Evolutionary conservation across 2,113 vertebrate genomes (phyloP), one percentile per base, ranked within the genome.

Genomic region (Eupsittula cactorum): DNA sequence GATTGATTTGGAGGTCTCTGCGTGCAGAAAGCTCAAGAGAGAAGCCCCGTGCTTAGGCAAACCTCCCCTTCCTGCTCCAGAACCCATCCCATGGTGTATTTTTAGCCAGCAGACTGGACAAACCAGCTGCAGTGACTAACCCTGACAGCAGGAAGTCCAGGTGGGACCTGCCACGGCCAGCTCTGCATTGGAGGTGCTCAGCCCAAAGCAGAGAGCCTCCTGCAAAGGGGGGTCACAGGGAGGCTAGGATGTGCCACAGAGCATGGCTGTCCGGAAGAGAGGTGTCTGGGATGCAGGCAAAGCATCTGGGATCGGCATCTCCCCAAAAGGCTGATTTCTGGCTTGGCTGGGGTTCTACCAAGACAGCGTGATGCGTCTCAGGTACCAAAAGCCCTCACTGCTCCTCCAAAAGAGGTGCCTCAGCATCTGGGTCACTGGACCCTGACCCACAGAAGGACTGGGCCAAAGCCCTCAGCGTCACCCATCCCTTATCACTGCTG

Each of bases 111-210:
- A 23, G 50, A 93, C 95, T 82, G 94, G 96, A 64, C 83, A 76
- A 91, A 97, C 92, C 90, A 92, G 92, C 67, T 68, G 83, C 52
- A 94, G 74, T 96, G 95, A 96, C 73, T 96, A 88, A 95, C 31
- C 60, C 76, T 31, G 80, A 20, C 73, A 90, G 79, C 92, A 83
- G 75, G 88, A 90, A 92, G 83, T 44, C 41, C 90, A 35, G 79
- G 75, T 49, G 55, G 90, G 79, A 86, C 42, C 70, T 2, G 73
- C 52, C 59, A 10, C 37, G 3, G 47, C 6, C 7, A 1, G 13
- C 9, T n/a, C 46, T 6, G 41, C n/a, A 10, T 20, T n/a, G 60
- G 47, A 50, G 55, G 42, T 6, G 28, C 33, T 52, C 18, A 55
- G 0, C 0, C 0, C 33, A 39, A 67, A 77, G 84, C 33, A 41